A percentile compares a stretch with the other conserved stretches of the same genome.
phyloP scores from a whole-genome alignment of 1,140 invertebrate species.

The Sminthurides bifidus region DNA sequence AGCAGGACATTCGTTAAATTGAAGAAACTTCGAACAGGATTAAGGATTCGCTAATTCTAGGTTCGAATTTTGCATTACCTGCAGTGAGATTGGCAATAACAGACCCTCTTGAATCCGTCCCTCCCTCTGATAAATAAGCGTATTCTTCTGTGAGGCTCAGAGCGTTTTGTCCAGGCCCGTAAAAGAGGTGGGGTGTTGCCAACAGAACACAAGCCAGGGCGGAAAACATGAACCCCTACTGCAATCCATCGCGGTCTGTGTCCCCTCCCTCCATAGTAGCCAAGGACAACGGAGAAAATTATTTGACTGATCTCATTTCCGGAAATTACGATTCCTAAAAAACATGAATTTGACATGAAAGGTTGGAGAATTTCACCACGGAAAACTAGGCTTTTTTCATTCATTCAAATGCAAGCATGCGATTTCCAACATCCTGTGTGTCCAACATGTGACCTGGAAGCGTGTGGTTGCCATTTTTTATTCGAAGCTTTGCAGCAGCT shows the following conservation, averaged over 20 bases:
- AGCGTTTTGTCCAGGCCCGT: slow-evolving; percentile 56
- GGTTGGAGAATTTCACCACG: neutral
- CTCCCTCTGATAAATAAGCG: too few relatives aligned
- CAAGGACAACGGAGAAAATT: slow-evolving; percentile 47
- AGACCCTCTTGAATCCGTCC: too few relatives aligned
- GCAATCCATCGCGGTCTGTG: slow-evolving; percentile 61
- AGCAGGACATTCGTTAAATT: too few relatives aligned
- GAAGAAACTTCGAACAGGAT: too few relatives aligned
- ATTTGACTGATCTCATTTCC: slow-evolving; percentile 54
- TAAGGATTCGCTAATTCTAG: too few relatives aligned
- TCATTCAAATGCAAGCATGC: slow-evolving; percentile 7
- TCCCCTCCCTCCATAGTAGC: slow-evolving; percentile 53
- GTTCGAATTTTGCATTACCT: too few relatives aligned
- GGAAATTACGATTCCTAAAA: slow-evolving; percentile 52
- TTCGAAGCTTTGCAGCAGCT: too few relatives aligned
- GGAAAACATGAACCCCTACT: slow-evolving; percentile 53
- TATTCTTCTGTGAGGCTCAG: slow-evolving; percentile 51
- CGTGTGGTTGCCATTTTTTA: too few relatives aligned
- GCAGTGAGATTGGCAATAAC: too few relatives aligned
- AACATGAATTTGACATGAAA: slow-evolving; percentile 3
- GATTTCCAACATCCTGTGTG: neutral
- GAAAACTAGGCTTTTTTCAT: neutral
- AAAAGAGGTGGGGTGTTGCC: slow-evolving; percentile 58
- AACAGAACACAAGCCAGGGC: slow-evolving; percentile 56
- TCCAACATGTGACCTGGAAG: too few relatives aligned